Conservation (phyloP, 2,797 vertebrate species). For the Nyctalus aviator region DNA sequence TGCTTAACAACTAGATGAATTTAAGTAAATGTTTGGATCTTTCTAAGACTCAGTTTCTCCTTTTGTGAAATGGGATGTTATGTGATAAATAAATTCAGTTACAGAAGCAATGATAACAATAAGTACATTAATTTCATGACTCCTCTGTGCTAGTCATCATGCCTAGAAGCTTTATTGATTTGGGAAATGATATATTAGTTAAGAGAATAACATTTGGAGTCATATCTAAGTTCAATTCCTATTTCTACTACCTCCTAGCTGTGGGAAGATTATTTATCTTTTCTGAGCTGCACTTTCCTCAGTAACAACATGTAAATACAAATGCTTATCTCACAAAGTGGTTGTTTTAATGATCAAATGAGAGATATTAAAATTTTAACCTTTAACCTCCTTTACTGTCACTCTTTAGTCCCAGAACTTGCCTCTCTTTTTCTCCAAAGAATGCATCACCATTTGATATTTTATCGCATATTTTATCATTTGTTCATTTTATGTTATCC, state of each 20-base stretch:
- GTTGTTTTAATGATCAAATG: not conserved
- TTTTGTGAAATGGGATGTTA: not conserved
- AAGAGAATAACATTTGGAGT: not conserved
- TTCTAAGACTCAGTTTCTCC: not conserved
- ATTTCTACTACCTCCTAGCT: not conserved
- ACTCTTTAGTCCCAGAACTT: not conserved
- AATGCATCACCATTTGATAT: not conserved
- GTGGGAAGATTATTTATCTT: not conserved
- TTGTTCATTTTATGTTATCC: not conserved
- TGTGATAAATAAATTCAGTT: not conserved
- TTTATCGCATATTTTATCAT: not conserved
- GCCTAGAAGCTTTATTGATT: not conserved
- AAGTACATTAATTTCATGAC: not conserved
- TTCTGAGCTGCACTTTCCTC: not conserved
- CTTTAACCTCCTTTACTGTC: not conserved
- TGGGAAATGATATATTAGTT: not conserved
- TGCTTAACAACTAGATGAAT: slow-evolving; percentile 2
- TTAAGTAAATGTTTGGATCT: not conserved
- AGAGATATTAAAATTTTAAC: not conserved
- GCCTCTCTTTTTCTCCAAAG: not conserved
- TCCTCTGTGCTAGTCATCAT: not conserved
- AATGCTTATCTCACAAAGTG: not conserved
- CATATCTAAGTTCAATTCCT: not conserved
- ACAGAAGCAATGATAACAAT: not conserved
- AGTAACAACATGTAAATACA: not conserved